phyloP scores from a whole-genome alignment of 2,113 vertebrate genomes.

The Martes martes region DNA sequence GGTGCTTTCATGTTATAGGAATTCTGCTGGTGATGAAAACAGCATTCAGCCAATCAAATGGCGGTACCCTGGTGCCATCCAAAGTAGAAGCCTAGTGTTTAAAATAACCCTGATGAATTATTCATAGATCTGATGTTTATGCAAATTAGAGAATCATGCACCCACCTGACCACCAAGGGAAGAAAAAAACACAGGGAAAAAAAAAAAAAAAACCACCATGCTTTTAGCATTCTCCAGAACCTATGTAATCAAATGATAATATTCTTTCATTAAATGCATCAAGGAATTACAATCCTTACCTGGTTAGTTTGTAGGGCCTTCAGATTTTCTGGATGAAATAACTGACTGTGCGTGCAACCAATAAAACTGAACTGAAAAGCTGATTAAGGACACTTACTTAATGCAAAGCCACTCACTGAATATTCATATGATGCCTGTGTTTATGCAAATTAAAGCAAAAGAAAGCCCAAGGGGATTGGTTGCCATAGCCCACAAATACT shows the following conservation, averaged over 20 bases:
- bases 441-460: constrained; percentile 94
- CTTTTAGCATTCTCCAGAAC: constrained; percentile 72
- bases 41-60: constrained; percentile 81
- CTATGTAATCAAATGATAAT: constrained; percentile 79
- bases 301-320: constrained; percentile 85
- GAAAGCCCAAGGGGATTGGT: constrained; percentile 82
- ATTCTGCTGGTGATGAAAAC: constrained; percentile 83
- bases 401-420: constrained; percentile 91
- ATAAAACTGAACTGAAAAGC: constrained; percentile 93
- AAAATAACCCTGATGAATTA: constrained; percentile 91
- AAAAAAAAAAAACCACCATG: constrained; percentile 2
- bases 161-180: constrained; percentile 79
- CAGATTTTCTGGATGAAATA: constrained; percentile 89
- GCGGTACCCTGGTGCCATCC: constrained; percentile 64
- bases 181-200: constrained; percentile 65
- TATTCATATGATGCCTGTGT: constrained; percentile 97
- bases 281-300: constrained; percentile 87
- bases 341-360: constrained; percentile 85
- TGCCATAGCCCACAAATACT: constrained; percentile 80
- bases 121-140: constrained; percentile 92
- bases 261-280: constrained; percentile 79
- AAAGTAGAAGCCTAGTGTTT: constrained; percentile 76
- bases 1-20: constrained; percentile 78
- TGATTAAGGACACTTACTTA: constrained; percentile 93
- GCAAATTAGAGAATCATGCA: constrained; percentile 85